Conservation (phyloP, 2,113 vertebrate species). For the Trematomus loennbergii region DNA sequence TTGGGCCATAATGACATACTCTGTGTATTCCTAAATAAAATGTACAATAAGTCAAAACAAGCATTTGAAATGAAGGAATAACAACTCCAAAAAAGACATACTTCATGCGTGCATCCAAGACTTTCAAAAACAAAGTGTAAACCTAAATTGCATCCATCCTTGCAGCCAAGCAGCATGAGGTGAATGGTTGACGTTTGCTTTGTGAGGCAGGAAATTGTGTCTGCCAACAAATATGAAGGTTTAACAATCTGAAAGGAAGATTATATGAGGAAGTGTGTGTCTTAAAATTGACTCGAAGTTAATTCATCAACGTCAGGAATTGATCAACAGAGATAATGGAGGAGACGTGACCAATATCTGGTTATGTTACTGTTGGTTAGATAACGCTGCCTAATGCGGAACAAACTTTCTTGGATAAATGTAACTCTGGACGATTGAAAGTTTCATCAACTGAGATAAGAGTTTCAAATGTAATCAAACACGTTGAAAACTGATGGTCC, state of each 20-base stretch:
- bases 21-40: no score
- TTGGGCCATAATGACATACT: no score
- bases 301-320: conserved; percentile 17
- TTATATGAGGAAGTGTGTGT: conserved; percentile 3
- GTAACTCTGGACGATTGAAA: neutral
- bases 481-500: neutral
- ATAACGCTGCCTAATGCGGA: neutral
- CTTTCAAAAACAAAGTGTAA: neutral
- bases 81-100: neutral
- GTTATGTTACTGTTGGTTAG: neutral
- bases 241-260: neutral
- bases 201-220: conserved; percentile 22
- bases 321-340: conserved; percentile 11
- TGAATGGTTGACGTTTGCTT: neutral
- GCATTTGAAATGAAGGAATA: no score
- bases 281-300: conserved; percentile 1
- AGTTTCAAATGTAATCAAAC: no score
- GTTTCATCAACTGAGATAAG: neutral
- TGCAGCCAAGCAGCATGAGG: neutral
- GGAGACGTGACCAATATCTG: neutral
- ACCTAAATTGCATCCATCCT: neutral
- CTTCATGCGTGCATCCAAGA: no score
- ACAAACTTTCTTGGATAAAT: neutral
- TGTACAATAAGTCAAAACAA: no score
- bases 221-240: conserved; percentile 18